Base-by-base conservation (phyloP, 2,113 vertebrate genomes). In the Menura novaehollandiae region DNA sequence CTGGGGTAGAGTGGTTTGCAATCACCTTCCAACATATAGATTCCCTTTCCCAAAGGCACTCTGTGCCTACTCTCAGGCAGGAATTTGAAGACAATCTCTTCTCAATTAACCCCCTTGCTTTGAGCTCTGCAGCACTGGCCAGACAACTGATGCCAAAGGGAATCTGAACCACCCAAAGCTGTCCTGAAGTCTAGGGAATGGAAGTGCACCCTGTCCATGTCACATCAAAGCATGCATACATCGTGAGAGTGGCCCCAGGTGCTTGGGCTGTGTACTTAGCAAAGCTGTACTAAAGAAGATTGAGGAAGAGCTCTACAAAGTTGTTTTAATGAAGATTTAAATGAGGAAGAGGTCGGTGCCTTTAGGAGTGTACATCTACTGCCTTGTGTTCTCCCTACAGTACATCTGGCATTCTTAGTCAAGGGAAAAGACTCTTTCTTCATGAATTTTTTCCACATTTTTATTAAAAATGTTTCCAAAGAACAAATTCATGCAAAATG, bases 11-110 rank as follows among this genome's bases (percentile, higher is more conserved):
- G 30, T 1, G 2, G 11, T 87, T 87, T 74, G 60, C 49, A 80
- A 14, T 9, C 56, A 78, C 20, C 43, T 88, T 88, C 47, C 32
- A 52, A 6, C 0, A 0, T 20, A 44, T 5, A 30, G 69, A 27
- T 58, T 58, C 19, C 20, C 13, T 72, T 75, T 52, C 41, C 43
- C 60, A 75, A 81, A 88, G 69, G 23, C 21, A 7, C 30, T 55
- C 3, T 16, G 15, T 63, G 18, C 18, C 47, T 20, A 8, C 58
- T 60, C 18, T 85, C 71, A 47, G 33, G 66, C 15, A 60, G n/a
- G 49, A 90, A 59, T 44, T 59, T 30, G 49, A 85, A 79, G 35
- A 33, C 15, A 60, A 55, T 64, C 9, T 79, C 23, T 22, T 47
- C 59, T 51, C 4, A 3, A 13, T 47, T 52, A 68, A 64, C 23